phyloP scores from a whole-genome alignment of 2,113 vertebrate species.

The Datnioides undecimradiatus region DNA sequence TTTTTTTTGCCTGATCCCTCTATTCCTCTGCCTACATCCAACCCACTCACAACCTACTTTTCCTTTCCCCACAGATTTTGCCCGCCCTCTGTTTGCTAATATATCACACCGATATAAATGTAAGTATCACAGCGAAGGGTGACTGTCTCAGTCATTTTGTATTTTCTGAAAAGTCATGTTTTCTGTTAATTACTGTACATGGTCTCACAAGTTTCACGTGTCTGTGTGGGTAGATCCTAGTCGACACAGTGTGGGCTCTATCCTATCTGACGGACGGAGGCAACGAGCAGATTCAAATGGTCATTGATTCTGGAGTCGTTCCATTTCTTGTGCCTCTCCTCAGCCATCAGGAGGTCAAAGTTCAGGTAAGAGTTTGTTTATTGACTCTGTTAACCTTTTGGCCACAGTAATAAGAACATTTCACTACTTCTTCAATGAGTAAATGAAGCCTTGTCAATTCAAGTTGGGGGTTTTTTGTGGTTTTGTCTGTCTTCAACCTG shows the following conservation, averaged over 20 bases:
- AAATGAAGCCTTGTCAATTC: background rate
- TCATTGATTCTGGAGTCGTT: conserved; percentile 98
- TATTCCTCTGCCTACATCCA: conserved; percentile 19
- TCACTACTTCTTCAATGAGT: background rate
- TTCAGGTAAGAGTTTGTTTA: conserved; percentile 87
- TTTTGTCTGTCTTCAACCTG: conserved; percentile 19
- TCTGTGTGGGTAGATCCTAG: conserved; percentile 89
- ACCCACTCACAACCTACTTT: conserved; percentile 48
- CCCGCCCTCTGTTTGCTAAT: conserved; percentile 98
- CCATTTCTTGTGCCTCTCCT: conserved; percentile 98
- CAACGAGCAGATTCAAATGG: conserved; percentile 99
- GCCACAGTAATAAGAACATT: background rate
- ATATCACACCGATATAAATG: conserved; percentile 99
- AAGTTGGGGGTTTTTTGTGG: background rate
- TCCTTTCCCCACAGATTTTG: conserved; percentile 89
- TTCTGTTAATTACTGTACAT: background rate
- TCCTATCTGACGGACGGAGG: conserved; percentile 99
- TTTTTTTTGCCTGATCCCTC: conserved; percentile 12
- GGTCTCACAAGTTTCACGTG: background rate
- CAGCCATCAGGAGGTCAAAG: conserved; percentile 99
- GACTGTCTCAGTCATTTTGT: background rate
- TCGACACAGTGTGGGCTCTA: conserved; percentile 99
- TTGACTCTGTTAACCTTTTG: background rate
- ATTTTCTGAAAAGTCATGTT: background rate
- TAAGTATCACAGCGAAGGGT: conserved; percentile 84